Evolutionary conservation across 1,140 invertebrate genomes (phyloP).

Genomic region (Halesus radiatus): DNA sequence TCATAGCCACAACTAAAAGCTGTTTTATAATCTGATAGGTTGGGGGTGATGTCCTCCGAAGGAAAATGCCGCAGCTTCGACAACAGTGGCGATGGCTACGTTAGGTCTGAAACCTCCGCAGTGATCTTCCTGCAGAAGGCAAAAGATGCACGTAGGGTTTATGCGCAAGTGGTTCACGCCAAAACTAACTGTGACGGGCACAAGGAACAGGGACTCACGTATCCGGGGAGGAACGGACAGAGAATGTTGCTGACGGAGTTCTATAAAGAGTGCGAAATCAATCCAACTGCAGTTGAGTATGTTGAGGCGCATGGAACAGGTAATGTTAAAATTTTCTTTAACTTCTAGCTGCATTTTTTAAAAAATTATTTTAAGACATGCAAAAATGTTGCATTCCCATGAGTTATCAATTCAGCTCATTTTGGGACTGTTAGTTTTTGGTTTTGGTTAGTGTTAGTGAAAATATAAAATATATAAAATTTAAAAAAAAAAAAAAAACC

Average conservation of each 20-base stretch:
- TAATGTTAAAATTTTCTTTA: no score
- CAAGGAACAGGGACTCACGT: conserved; percentile 92
- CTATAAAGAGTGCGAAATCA: conserved; percentile 86
- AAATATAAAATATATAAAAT: no score
- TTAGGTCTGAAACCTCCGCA: conserved; percentile 83
- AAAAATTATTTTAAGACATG: no score
- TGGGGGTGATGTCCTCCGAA: conserved; percentile 88
- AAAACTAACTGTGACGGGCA: conserved; percentile 90
- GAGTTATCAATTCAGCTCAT: no score
- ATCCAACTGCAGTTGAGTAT: conserved; percentile 80
- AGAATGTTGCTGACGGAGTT: conserved; percentile 84
- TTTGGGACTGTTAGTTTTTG: no score
- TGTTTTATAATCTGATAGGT: conserved; percentile 62
- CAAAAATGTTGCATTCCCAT: no score
- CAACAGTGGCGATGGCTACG: conserved; percentile 82
- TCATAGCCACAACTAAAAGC: no score
- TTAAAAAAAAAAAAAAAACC: no score
- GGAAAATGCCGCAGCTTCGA: conserved; percentile 94
- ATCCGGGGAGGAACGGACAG: conserved; percentile 89
- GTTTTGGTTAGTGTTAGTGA: no score
- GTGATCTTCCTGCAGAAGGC: conserved; percentile 87
- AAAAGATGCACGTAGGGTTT: conserved; percentile 78
- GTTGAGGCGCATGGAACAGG: conserved; percentile 94
- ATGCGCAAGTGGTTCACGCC: conserved; percentile 65
- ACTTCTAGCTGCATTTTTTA: no score